Conservation (phyloP, 2,888 invertebrate genomes). For the Phragmatobia fuliginosa region DNA sequence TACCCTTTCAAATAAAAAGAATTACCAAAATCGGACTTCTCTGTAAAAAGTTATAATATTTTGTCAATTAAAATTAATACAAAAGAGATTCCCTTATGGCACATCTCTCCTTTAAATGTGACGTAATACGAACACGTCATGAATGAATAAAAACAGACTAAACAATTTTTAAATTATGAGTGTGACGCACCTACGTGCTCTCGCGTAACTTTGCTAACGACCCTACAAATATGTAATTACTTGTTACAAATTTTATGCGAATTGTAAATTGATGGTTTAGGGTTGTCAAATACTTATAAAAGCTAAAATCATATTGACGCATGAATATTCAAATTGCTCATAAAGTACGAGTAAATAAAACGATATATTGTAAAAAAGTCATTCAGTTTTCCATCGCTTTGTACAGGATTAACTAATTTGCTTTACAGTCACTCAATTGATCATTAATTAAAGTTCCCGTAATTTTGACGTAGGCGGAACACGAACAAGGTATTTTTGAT, state of each 20-base stretch:
- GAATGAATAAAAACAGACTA: conserved; percentile 26
- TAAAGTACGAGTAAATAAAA: not conserved
- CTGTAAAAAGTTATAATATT: not conserved
- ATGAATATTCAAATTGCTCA: not conserved
- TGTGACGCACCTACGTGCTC: conserved; percentile 18
- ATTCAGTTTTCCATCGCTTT: not conserved
- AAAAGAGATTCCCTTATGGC: not conserved
- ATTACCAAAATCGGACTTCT: too few relatives aligned
- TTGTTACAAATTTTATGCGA: conserved; percentile 35
- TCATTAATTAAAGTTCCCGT: not conserved
- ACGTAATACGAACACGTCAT: conserved; percentile 19
- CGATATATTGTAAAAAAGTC: not conserved
- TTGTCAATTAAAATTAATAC: not conserved
- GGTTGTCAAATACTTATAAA: conserved; percentile 20
- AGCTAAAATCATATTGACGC: not conserved
- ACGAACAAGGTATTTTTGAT: not conserved
- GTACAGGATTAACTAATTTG: not conserved
- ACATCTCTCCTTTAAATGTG: not conserved
- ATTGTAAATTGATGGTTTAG: conserved; percentile 22
- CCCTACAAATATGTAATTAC: conserved; percentile 41
- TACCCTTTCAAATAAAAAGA: too few relatives aligned
- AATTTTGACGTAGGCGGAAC: not conserved
- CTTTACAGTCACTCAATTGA: not conserved
- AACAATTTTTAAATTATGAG: conserved; percentile 24
- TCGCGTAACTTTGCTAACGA: conserved; percentile 35